Evolutionary conservation across 2,888 invertebrate genomes (phyloP).

Genomic region (Proisotoma minuta): DNA sequence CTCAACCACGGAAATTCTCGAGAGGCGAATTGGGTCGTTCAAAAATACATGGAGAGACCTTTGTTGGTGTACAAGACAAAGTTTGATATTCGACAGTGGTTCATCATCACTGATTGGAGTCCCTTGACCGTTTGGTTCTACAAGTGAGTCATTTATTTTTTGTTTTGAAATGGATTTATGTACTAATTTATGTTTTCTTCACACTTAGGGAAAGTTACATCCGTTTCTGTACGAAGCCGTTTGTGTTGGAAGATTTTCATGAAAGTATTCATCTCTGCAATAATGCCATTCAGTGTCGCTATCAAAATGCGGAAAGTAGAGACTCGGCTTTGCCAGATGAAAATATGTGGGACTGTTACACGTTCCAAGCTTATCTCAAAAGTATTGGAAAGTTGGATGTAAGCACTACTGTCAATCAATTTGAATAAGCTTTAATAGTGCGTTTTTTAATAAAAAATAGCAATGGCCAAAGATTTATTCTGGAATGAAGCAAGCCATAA

Average conservation of each 20-base stretch:
- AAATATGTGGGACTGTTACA: conserved; percentile 79
- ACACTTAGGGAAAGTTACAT: conserved; percentile 74
- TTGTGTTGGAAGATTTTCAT: conserved; percentile 78
- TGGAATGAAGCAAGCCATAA: conserved; percentile 76
- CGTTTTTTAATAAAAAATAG: conserved; percentile 52
- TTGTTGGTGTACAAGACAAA: conserved; percentile 83
- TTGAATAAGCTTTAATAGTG: background rate
- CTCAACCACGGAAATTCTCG: conserved; percentile 62
- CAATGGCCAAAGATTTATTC: conserved; percentile 62
- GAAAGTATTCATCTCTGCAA: conserved; percentile 90
- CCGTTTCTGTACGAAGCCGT: conserved; percentile 85
- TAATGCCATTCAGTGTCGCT: conserved; percentile 86
- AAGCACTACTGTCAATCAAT: conserved; percentile 4
- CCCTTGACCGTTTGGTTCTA: conserved; percentile 90
- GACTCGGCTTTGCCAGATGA: conserved; percentile 64
- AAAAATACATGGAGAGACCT: conserved; percentile 91
- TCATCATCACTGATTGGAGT: conserved; percentile 82
- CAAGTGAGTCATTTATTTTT: conserved; percentile 57
- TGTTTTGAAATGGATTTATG: background rate
- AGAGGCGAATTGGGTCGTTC: conserved; percentile 73
- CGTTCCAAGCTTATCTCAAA: conserved; percentile 64
- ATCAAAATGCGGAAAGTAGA: conserved; percentile 50
- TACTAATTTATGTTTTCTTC: background rate
- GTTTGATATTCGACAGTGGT: conserved; percentile 95
- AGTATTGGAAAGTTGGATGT: conserved; percentile 35